A percentile compares a stretch with the other conserved stretches of the same genome.
Conservation (phyloP, 1,140 invertebrate species). For the Hormaphis cornu region DNA sequence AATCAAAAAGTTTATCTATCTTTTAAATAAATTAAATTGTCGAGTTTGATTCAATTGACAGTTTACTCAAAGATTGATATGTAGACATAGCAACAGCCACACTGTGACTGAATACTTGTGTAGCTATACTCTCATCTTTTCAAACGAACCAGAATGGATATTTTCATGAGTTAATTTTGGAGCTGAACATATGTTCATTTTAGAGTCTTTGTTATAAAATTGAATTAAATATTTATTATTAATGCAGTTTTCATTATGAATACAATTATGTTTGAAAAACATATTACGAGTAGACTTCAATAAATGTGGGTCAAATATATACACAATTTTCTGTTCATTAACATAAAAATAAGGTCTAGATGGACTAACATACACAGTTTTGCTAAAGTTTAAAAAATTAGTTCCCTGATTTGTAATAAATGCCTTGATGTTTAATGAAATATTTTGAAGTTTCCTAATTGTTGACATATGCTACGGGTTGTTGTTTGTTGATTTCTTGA, state of each 20-base stretch:
- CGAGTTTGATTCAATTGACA: background rate
- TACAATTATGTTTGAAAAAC: conserved; percentile 37
- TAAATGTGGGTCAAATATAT: background rate
- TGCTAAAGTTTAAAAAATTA: background rate
- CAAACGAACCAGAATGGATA: background rate
- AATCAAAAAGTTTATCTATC: background rate
- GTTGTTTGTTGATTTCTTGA: background rate
- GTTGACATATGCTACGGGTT: background rate
- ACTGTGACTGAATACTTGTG: background rate
- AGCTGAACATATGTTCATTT: background rate
- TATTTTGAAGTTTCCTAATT: background rate
- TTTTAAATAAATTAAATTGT: background rate
- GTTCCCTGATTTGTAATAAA: background rate
- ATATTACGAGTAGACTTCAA: background rate
- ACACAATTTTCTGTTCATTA: background rate
- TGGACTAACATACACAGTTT: background rate
- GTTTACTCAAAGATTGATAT: too few species aligned
- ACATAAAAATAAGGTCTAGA: background rate
- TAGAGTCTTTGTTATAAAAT: background rate
- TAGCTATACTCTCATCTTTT: background rate
- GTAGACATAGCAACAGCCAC: background rate
- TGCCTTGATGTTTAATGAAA: background rate
- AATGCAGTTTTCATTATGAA: background rate
- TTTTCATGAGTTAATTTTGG: background rate
- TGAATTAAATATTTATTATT: background rate